Conservation (phyloP, 2,888 invertebrate genomes). For the Parnassius apollo region DNA sequence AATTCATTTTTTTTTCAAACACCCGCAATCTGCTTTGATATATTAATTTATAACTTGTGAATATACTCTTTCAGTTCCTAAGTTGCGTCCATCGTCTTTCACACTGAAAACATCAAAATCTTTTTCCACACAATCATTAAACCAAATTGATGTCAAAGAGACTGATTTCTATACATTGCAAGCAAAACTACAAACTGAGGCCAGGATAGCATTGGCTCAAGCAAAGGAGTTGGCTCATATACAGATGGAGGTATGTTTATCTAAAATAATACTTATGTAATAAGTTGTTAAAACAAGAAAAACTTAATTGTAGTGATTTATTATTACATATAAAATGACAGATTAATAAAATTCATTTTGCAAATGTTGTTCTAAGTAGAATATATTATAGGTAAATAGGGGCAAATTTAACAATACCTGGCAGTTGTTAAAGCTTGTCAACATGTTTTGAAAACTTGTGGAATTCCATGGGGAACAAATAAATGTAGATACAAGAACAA, state of each 20-base stretch:
- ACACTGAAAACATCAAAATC: slow-evolving; percentile 69
- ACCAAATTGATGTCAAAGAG: slow-evolving; percentile 76
- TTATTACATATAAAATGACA: too few relatives aligned
- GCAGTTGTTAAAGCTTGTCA: too few relatives aligned
- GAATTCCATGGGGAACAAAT: too few relatives aligned
- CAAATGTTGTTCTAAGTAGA: too few relatives aligned
- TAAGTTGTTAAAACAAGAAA: too few relatives aligned
- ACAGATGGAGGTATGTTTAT: slow-evolving; percentile 88
- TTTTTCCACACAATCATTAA: slow-evolving; percentile 72
- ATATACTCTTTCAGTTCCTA: slow-evolving; percentile 52
- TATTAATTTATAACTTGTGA: not conserved
- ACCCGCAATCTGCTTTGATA: not conserved
- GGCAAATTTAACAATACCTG: too few relatives aligned
- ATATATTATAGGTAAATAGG: too few relatives aligned
- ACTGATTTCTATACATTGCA: slow-evolving; percentile 91
- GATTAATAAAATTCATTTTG: too few relatives aligned
- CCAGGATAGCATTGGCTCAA: slow-evolving; percentile 92
- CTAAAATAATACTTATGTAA: too few relatives aligned
- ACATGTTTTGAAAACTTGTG: too few relatives aligned
- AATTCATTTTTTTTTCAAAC: not conserved
- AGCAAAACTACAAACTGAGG: slow-evolving; percentile 92
- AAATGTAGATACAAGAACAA: too few relatives aligned
- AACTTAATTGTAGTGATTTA: too few relatives aligned
- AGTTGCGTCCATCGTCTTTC: slow-evolving; percentile 69
- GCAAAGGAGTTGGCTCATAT: slow-evolving; percentile 95